Base-by-base conservation (phyloP, 1,140 invertebrate species). In the Bombus terrestris region DNA sequence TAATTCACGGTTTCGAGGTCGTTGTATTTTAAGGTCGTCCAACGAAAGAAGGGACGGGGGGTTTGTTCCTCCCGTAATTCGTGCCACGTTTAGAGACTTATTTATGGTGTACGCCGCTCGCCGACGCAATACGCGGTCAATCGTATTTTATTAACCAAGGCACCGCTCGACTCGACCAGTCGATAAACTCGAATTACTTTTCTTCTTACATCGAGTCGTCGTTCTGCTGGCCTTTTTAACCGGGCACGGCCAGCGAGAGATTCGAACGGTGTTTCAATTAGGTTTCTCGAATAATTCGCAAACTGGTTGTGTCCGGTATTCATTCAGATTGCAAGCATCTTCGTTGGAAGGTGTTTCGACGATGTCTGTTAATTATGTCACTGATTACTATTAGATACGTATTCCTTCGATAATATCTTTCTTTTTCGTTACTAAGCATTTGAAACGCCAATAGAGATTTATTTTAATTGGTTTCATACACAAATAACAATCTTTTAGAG, bases 1-100 rank as follows among this genome's bases (percentile, higher is more conserved):
- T 90, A 83, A 90, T 90, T 90, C 89, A 86, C 83, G 80, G 79
- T 87, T 90, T 85, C 88, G 74, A 85, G 62, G 47, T 41, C 64
- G 66, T 37, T 69, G 68, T 79, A 76, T 78, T 75, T 86, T 86
- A 77, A 85, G 43, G 64, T 64, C 73, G 73, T 13, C n/a, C 32
- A n/a, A 32, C 15, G 8, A 37, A 22, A 22, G 66, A 4, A 39
- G 25, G 59, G 25, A 39, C 22, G 22, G 9, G 13, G 22, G 73
- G 81, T 87, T 84, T 68, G 85, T 81, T 85, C 69, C 47, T 41
- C 43, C 28, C 71, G 79, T 82, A 77, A 90, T 90, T 85, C 64
- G 59, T 68, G 71, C n/a, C 76, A 25, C 72, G 75, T 90, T 90
- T 88, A 90, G 83, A 85, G 71, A 80, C 53, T 72, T 81, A 86